Base-by-base conservation (phyloP, 1,140 invertebrate species). In the Leptinotarsa undecemlineata region DNA sequence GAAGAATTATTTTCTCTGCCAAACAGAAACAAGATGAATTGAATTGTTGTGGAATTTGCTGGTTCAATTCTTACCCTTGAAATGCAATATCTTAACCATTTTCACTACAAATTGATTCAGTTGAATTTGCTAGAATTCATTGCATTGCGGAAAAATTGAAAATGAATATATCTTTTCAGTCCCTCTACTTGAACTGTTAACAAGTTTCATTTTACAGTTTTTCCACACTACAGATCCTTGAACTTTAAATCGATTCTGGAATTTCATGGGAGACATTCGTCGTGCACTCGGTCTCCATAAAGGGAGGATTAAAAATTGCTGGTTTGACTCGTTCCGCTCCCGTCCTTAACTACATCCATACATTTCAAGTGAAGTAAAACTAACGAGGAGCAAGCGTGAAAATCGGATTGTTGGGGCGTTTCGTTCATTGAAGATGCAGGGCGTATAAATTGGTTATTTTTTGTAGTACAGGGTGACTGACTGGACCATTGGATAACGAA, bases 241-340 rank as follows among this genome's bases (percentile, higher is more conserved):
- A 42, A 57, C 51, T 57, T 57, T 4, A 6, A 57, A 42, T 42
- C 33, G 33, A 42, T 42, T 57, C 51, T 19, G 14, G 19, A 68
- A 47, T 68, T 68, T 68, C 67, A 68, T 68, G 67, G 67, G 67
- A 68, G 48, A 42, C 67, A 47, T 68, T 47, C 48, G 48, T 68
- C 33, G 15, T 33, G 67, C 23, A 68, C 11, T 48, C 67, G 26
- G 23, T n/a, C 23, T 57, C 15, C n/a, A 57, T 57, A 57, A 57
- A 19, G 51, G 51, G 51, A 48, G 67, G n/a, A 68, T 68, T 68
- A 68, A 68, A 68, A 68, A 68, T 68, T 21, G 26, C 67, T 47
- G 67, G 67, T 68, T 68, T 68, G 48, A 47, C 67, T 33, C 67
- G 67, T 68, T 68, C 33, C 19, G n/a, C 42, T 68, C 11, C 42